Conservation (phyloP, 2,888 invertebrate species). For the Lypha dubia region DNA sequence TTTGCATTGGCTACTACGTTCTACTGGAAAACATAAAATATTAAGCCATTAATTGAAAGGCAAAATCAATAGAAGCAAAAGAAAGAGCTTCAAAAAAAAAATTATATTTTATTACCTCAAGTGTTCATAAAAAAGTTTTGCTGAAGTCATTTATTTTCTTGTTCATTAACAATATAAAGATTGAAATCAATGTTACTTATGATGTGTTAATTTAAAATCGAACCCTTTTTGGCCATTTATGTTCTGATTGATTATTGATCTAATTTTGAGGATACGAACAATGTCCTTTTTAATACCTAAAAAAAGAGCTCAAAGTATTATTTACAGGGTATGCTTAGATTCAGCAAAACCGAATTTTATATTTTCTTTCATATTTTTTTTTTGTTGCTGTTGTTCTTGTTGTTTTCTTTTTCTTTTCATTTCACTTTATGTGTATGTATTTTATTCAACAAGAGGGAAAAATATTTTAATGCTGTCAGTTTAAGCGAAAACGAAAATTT, state of each 20-base stretch:
- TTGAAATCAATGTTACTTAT: conserved; percentile 19
- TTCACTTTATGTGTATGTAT: conserved; percentile 28
- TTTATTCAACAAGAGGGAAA: conserved; percentile 57
- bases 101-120: conserved; percentile 12
- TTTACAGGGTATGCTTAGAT: conserved; percentile 44
- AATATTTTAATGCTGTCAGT: conserved; percentile 67
- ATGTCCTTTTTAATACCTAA: conserved; percentile 5
- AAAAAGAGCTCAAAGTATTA: conserved; percentile 3
- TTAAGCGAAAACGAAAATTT: conserved; percentile 68
- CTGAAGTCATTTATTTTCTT: conserved; percentile 7
- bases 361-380: neutral
- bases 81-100: neutral
- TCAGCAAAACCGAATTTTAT: conserved; percentile 41
- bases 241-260: conserved; percentile 56
- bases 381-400: too few species aligned
- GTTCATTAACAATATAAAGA: conserved; percentile 3
- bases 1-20: neutral
- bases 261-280: conserved; percentile 18
- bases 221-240: conserved; percentile 43
- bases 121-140: conserved; percentile 14
- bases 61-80: neutral
- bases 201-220: conserved; percentile 55
- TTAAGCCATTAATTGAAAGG: neutral
- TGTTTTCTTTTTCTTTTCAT: conserved; percentile 7
- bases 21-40: neutral